Percentiles rank a stretch among this genome's conserved stretches.
phyloP scores from a whole-genome alignment of 2,888 invertebrate species.

The Heliconius sara region DNA sequence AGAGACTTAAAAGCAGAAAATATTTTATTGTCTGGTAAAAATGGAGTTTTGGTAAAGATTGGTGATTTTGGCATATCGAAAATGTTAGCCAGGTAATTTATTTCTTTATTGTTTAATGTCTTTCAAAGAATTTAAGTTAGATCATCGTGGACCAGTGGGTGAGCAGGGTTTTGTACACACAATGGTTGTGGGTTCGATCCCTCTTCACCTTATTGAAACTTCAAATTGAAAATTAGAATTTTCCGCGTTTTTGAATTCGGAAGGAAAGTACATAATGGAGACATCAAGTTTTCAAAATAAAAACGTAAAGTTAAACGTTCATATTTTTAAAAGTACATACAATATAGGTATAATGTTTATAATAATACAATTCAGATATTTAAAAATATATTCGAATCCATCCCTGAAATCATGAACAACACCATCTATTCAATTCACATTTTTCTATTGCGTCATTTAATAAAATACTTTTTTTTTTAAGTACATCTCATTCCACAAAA shows the following conservation, averaged over 20 bases:
- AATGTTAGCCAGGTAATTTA: slow-evolving; percentile 84
- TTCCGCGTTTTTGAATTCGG: background rate
- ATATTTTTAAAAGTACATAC: too few relatives aligned
- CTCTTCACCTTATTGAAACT: background rate
- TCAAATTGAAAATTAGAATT: background rate
- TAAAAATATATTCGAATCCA: background rate
- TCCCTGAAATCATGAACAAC: background rate
- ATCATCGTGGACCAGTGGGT: background rate
- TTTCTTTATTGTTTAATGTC: background rate
- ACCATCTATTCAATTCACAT: background rate
- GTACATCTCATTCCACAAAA: background rate
- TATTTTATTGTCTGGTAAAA: slow-evolving; percentile 89
- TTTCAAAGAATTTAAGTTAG: background rate
- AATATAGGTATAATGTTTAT: too few relatives aligned
- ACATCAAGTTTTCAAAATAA: too few relatives aligned
- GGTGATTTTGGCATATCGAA: slow-evolving; percentile 94
- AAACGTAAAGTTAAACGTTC: too few relatives aligned
- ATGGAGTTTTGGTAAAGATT: slow-evolving; percentile 88
- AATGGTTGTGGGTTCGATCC: background rate
- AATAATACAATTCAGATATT: too few relatives aligned
- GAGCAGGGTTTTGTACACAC: background rate
- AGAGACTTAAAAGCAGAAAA: slow-evolving; percentile 94
- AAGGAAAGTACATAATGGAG: too few relatives aligned
- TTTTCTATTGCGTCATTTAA: background rate
- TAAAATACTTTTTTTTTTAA: background rate